A percentile compares a stretch with the other conserved stretches of the same genome.
These are phyloP conservation scores for Sycophila texana DNA, from an alignment of 2,888 invertebrate genomes.

Conservation along the genomic window DNA sequence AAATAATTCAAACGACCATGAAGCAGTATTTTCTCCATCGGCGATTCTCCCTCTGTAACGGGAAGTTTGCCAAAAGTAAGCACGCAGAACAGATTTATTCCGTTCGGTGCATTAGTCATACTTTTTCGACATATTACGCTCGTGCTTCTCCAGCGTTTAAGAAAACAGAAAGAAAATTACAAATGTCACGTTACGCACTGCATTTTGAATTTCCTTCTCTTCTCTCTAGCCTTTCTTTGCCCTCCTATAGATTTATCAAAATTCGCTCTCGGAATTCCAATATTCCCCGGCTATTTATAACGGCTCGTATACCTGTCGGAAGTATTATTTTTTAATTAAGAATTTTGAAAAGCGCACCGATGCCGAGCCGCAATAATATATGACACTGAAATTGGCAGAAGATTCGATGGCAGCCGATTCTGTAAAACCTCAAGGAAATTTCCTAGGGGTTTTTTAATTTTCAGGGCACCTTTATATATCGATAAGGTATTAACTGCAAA, in stretches of 20 bases:
- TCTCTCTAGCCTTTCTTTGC: not conserved
- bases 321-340: constrained; percentile 29
- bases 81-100: constrained; percentile 65
- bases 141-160: constrained; percentile 45
- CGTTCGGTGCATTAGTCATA: constrained; percentile 59
- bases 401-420: too few relatives aligned
- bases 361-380: too few relatives aligned
- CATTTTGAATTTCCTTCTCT: constrained; percentile 43
- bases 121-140: constrained; percentile 57
- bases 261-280: constrained; percentile 43
- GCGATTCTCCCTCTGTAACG: constrained; percentile 53
- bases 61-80: constrained; percentile 63
- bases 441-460: too few relatives aligned
- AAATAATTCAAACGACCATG: constrained; percentile 57
- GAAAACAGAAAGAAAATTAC: constrained; percentile 50
- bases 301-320: constrained; percentile 1
- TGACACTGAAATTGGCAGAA: too few relatives aligned
- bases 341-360: too few relatives aligned
- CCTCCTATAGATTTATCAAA: constrained; percentile 30
- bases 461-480: too few relatives aligned
- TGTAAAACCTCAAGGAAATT: too few relatives aligned
- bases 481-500: too few relatives aligned
- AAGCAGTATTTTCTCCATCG: constrained; percentile 58
- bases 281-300: constrained; percentile 21
- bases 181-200: constrained; percentile 42